These are phyloP conservation scores for Sebastiscus albofasciatus DNA, from an alignment of 2,797 vertebrate species.

Conservation along the genomic window DNA sequence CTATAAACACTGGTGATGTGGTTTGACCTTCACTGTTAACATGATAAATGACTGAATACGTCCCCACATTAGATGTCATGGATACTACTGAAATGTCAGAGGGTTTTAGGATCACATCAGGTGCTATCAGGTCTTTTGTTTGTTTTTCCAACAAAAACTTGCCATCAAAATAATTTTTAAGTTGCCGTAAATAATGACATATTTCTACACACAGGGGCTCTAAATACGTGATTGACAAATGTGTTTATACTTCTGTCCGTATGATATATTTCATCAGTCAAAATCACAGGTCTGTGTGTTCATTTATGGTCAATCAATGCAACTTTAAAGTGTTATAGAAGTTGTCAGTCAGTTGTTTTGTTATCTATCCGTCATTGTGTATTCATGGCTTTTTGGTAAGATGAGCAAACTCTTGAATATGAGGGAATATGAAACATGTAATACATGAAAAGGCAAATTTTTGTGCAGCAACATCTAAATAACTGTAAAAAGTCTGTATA, in stretches of 20 bases:
- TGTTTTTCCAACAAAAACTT: not conserved
- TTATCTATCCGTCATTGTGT: not conserved
- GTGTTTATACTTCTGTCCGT: not conserved
- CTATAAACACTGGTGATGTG: not conserved
- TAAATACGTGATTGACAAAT: not conserved
- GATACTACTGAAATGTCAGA: not conserved
- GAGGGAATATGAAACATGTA: not conserved
- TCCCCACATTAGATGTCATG: not conserved
- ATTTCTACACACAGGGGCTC: not conserved
- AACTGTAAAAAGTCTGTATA: conserved; percentile 23
- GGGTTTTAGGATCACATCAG: not conserved
- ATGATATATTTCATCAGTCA: not conserved
- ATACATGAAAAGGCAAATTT: not conserved
- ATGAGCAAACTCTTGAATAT: too few relatives aligned
- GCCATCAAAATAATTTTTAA: not conserved
- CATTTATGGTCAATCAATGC: not conserved
- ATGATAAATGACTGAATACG: not conserved
- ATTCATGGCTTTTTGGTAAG: not conserved
- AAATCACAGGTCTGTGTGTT: not conserved
- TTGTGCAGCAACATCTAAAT: not conserved
- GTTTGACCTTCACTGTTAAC: conserved; percentile 4
- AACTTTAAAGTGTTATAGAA: not conserved
- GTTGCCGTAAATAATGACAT: not conserved
- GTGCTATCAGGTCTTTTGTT: not conserved
- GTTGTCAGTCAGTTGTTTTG: not conserved